Evolutionary conservation across 2,113 vertebrate species (phyloP).

Genomic region (Beaufortia kweichowensis): DNA sequence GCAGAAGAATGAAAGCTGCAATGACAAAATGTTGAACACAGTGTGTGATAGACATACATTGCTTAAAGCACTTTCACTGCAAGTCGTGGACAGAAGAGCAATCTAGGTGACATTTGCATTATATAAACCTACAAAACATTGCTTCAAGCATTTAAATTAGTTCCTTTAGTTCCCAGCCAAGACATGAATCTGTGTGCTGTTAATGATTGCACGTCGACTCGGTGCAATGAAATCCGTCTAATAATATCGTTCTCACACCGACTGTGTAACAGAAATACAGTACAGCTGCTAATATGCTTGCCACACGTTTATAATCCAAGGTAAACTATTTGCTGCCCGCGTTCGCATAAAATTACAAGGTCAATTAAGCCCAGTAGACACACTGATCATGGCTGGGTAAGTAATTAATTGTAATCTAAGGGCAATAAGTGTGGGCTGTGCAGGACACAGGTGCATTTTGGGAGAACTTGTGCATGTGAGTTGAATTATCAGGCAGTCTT

Average conservation of each 20-base stretch:
- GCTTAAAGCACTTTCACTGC: conserved; percentile 36
- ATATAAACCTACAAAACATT: conserved; percentile 23
- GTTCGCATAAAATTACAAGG: conserved; percentile 53
- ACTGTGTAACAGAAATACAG: neutral
- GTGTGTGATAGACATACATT: conserved; percentile 23
- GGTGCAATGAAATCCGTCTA: conserved; percentile 38
- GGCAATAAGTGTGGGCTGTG: neutral
- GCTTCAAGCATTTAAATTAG: neutral
- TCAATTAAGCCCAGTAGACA: conserved; percentile 53
- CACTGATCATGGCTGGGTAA: conserved; percentile 52
- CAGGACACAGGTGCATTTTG: neutral
- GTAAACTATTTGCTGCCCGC: conserved; percentile 34
- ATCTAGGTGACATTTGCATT: conserved; percentile 30
- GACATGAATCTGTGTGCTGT: neutral
- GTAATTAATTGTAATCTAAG: conserved; percentile 51
- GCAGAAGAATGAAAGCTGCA: conserved; percentile 33
- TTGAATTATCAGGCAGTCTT: too few species aligned
- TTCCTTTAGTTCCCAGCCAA: neutral
- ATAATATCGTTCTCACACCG: conserved; percentile 12
- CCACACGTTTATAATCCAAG: conserved; percentile 41
- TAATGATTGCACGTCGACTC: conserved; percentile 42
- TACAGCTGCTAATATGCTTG: conserved; percentile 40
- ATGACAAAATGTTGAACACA: conserved; percentile 16
- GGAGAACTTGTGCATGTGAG: neutral
- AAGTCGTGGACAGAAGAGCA: conserved; percentile 22